Evolutionary conservation across 1,140 invertebrate species (phyloP).

Genomic region (Lepidurus couesii): DNA sequence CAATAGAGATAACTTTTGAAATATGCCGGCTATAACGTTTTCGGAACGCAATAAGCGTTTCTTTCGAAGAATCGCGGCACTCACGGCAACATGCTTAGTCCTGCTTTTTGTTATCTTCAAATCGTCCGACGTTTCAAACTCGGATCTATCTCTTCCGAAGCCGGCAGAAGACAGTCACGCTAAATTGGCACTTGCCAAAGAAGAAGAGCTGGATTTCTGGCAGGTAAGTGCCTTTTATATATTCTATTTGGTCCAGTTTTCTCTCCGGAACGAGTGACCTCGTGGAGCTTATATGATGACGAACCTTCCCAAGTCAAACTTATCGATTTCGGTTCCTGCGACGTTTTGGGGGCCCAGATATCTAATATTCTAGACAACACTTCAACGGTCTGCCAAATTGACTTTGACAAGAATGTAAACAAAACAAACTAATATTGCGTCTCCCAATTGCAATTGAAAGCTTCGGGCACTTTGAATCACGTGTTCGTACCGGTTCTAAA

Average conservation of each 20-base stretch:
- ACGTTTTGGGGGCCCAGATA: no score
- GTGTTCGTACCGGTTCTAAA: no score
- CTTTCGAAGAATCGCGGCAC: background rate
- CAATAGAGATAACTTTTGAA: background rate
- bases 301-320: no score
- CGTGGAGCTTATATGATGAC: no score
- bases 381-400: no score
- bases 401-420: no score
- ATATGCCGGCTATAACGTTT: slow-evolving; percentile 32
- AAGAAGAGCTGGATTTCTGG: slow-evolving; percentile 30
- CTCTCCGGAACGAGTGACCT: background rate
- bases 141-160: background rate
- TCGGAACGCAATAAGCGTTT: slow-evolving; percentile 23
- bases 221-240: slow-evolving; percentile 24
- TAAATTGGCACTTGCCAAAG: slow-evolving; percentile 1
- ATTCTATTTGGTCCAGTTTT: background rate
- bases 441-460: no score
- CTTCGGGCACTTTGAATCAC: no score
- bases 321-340: no score
- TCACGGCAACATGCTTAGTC: slow-evolving; percentile 8
- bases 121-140: background rate
- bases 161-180: slow-evolving; percentile 22
- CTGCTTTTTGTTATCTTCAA: slow-evolving; percentile 25
- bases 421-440: no score
- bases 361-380: no score